Evolutionary conservation across 1,140 invertebrate genomes (phyloP), one percentile per base, ranked within the genome.

Genomic region (Samia ricini): DNA sequence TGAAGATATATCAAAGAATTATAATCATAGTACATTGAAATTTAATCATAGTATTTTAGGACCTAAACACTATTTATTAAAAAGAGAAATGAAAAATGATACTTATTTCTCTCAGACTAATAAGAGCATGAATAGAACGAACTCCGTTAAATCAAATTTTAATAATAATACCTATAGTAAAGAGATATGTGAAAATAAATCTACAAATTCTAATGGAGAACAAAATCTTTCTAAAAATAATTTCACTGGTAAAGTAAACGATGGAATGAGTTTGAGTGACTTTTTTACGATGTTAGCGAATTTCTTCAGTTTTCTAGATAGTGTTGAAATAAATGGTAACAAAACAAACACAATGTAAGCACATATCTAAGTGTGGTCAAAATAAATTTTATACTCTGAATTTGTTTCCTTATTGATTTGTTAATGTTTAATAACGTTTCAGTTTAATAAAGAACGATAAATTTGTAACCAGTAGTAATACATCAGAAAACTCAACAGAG

Each of bases 221-320:
- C 7, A 24, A 0, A 55, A 55, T 55, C 10, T 18, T 21, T 4
- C 8, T 20, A 48, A 5, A 58, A 56, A 56, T 56, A 33, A 0
- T 7, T n/a, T n/a, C n/a, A 56, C 55, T 2, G 55, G n/a, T 56
- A 29, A 15, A n/a, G 19, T 20, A 4, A 29, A 36, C 3, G 18
- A 42, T 2, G 26, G 48, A 24, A 56, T 51, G 18, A 60, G 50
- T 60, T 12, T 72, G 1, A 64, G 71, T 50, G 69, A 73, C 29
- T 75, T 81, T 50, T 65, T 83, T 19, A 60, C 54, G 6, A 59
- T 68, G 42, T 56, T 81, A n/a, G 66, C 74, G 1, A 58, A 76
- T 66, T 83, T 74, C 72, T 79, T 83, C 48, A 69, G 51, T 22
- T 59, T 21, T 29, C 8, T 72, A 26, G 64, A 61, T 23, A 5